These are phyloP conservation scores for Xenops minutus DNA, from an alignment of 2,797 vertebrate species.

Conservation along the genomic window DNA sequence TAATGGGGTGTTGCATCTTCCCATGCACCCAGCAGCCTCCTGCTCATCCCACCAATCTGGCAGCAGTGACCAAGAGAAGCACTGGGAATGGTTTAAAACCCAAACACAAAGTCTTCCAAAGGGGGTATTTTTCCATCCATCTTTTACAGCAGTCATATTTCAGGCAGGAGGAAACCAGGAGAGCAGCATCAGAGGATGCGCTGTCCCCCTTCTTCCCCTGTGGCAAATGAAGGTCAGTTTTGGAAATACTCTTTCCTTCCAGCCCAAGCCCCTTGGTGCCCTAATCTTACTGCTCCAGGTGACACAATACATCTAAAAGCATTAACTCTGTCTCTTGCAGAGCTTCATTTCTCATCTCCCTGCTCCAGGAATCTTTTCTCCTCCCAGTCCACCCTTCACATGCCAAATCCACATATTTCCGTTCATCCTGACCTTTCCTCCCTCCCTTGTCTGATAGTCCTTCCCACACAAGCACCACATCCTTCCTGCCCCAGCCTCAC, in stretches of 20 bases:
- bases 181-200: neutral
- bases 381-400: neutral
- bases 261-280: neutral
- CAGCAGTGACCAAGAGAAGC: neutral
- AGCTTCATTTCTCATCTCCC: neutral
- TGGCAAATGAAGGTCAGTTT: neutral
- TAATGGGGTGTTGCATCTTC: neutral
- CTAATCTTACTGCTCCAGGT: neutral
- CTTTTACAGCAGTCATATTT: neutral
- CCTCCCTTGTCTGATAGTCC: neutral
- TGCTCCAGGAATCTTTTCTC: neutral
- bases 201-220: neutral
- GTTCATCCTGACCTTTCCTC: neutral
- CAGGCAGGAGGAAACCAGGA: neutral
- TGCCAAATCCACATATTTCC: neutral
- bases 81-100: neutral
- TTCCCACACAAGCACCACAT: slow-evolving; percentile 50
- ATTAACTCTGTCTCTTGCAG: neutral
- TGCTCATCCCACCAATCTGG: neutral
- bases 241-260: neutral
- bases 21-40: neutral
- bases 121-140: neutral
- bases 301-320: neutral
- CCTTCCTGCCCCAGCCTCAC: slow-evolving; percentile 24
- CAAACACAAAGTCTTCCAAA: neutral